Conservation (phyloP, 2,113 vertebrate genomes). For the Apus apus region DNA sequence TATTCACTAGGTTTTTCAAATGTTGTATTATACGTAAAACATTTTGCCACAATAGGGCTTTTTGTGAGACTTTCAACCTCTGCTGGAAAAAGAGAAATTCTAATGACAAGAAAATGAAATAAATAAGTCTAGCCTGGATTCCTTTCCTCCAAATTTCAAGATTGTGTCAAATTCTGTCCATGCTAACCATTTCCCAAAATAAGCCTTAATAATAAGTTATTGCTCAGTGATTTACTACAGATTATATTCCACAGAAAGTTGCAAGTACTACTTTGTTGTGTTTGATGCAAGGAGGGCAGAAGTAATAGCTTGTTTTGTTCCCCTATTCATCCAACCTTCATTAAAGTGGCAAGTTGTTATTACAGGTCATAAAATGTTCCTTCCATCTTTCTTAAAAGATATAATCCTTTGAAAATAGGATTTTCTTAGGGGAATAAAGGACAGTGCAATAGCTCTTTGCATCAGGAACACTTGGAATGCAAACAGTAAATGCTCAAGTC, state of each 20-base stretch:
- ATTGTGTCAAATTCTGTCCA: background rate
- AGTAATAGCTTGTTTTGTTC: background rate
- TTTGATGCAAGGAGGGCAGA: background rate
- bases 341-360: conserved; percentile 5
- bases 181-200: conserved; percentile 19
- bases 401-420: conserved; percentile 4
- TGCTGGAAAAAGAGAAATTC: background rate
- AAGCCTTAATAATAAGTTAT: background rate
- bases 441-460: background rate
- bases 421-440: conserved; percentile 18
- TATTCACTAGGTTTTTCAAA: background rate
- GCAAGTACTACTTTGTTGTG: background rate
- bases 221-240: background rate
- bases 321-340: background rate
- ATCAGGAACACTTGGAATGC: background rate
- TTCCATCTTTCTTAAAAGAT: conserved; percentile 1
- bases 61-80: background rate
- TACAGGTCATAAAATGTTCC: background rate
- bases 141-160: background rate
- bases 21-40: background rate
- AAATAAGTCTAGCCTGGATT: background rate
- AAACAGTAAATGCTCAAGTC: background rate
- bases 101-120: background rate
- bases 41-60: background rate
- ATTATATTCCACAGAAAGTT: conserved; percentile 13